Evolutionary conservation across 2,888 invertebrate genomes (phyloP).

Genomic region (Tipula vernalis): DNA sequence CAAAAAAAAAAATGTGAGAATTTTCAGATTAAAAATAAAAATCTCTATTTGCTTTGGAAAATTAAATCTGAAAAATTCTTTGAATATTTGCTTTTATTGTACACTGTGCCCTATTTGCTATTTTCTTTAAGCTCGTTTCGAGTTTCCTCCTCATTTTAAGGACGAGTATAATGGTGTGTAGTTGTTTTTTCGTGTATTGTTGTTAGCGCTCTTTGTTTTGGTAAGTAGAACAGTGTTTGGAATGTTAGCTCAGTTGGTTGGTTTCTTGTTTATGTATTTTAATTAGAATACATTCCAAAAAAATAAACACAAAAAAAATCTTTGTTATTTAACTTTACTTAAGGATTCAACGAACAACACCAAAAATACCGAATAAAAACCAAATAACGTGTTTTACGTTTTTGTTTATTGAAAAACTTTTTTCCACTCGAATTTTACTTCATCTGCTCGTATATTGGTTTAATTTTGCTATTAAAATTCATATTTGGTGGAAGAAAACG

Average conservation of each 20-base stretch:
- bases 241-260: not conserved
- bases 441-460: not conserved
- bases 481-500: not conserved
- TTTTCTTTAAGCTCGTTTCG: not conserved
- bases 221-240: not conserved
- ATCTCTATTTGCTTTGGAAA: not conserved
- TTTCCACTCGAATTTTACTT: not conserved
- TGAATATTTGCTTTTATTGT: not conserved
- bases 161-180: not conserved
- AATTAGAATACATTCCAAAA: not conserved
- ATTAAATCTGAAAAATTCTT: not conserved
- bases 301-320: not conserved
- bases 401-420: not conserved
- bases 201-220: not conserved
- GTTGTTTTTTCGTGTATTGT: not conserved
- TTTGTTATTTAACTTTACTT: not conserved
- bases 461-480: not conserved
- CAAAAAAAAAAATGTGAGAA: not conserved
- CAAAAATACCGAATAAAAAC: not conserved
- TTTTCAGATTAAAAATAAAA: not conserved
- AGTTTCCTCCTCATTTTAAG: not conserved
- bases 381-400: not conserved
- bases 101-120: not conserved
- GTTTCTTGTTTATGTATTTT: not conserved
- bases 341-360: not conserved